Percentiles rank a stretch among this genome's conserved stretches.
These are phyloP conservation scores for Blastobasis lacticolella DNA, from an alignment of 2,888 invertebrate species.

Conservation along the genomic window DNA sequence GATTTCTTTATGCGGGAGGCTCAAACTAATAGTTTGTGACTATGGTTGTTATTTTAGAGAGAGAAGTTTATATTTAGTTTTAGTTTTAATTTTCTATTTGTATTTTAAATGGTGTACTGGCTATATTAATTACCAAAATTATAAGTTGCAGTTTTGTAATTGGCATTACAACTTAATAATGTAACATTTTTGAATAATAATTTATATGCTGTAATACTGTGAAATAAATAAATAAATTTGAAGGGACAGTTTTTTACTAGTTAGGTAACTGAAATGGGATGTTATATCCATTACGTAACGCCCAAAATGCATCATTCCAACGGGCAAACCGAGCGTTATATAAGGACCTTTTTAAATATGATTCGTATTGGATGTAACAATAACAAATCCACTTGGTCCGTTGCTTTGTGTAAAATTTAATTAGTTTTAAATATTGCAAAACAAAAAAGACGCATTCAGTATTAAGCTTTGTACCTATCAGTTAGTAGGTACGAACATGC, in stretches of 20 bases:
- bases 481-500: no score
- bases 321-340: conserved; percentile 7
- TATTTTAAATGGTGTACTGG: no score
- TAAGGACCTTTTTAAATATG: conserved; percentile 7
- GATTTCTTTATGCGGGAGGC: conserved; percentile 3
- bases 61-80: no score
- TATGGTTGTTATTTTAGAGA: conserved; percentile 3
- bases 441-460: no score
- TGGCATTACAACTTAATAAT: no score
- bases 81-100: no score
- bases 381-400: neutral
- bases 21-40: conserved; percentile 3
- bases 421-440: neutral
- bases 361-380: conserved; percentile 4
- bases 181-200: no score
- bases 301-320: conserved; percentile 7
- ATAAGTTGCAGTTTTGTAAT: no score
- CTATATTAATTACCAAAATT: no score
- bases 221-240: no score
- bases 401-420: neutral
- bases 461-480: no score
- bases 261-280: conserved; percentile 1
- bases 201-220: no score
- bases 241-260: neutral
- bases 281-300: conserved; percentile 2